Evolutionary conservation across 2,113 vertebrate genomes (phyloP), one percentile per base, ranked within the genome.

Genomic region (Clarias macrocephalus): DNA sequence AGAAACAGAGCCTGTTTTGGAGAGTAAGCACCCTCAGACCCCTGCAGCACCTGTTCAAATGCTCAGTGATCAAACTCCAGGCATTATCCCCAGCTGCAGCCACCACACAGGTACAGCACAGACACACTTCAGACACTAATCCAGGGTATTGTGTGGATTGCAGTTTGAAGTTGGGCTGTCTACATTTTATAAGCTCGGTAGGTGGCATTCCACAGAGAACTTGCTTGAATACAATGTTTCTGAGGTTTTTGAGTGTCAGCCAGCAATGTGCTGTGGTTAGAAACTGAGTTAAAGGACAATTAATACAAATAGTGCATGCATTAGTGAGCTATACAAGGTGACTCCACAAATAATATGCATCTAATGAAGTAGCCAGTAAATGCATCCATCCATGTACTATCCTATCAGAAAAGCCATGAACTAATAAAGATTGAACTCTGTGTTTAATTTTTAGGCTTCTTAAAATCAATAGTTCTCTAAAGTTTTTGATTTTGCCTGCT

Each of bases 101-200:
- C 19, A 8, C 12, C 87, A 92, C 91, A 91, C 70, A 80, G 77
- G 88, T 89, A 89, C 48, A 68, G 57, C 33, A 80, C 15, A 70
- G 59, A 25, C 18, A 48, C 23, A 56, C 25, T 30, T 52, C 70
- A 85, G 12, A 52, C 59, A 30, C 30, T 84, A 57, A 16, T 63
- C 5, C 15, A 62, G 8, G n/a, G 16, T 59, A 30, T 37, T 18
- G 3, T 37, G 62, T 68, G 48, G 62, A 65, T 19, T 63, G 30
- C 16, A 42, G 80, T 63, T 82, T 65, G 10, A 10, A 37, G 30
- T 82, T 82, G 59, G 11, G 21, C 65, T 48, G 37, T 23, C 70
- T 73, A 18, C 42, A 2, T 48, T 83, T 83, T n/a, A 25, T 30
- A 30, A 2, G 8, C 15, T 80, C 7, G 21, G n/a, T 37, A 37